Conservation (phyloP, 2,888 invertebrate species). For the Daptonema setosum region DNA sequence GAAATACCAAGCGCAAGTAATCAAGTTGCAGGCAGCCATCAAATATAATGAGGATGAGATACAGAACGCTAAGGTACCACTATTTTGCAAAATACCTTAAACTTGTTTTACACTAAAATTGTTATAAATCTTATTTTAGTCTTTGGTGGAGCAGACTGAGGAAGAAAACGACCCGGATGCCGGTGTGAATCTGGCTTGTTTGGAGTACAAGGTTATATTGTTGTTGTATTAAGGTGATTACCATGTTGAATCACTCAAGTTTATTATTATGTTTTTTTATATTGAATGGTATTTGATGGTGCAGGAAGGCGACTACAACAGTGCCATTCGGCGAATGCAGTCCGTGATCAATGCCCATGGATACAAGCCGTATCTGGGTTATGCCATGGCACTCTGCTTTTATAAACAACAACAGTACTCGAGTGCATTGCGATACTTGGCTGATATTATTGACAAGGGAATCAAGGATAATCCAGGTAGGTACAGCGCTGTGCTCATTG, state of each 20-base stretch:
- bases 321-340: conserved; percentile 68
- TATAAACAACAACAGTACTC: conserved; percentile 80
- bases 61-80: conserved; percentile 49
- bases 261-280: background rate
- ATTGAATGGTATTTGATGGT: conserved; percentile 11
- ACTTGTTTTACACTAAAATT: background rate
- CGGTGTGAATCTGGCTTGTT: conserved; percentile 78
- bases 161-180: conserved; percentile 73
- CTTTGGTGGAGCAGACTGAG: conserved; percentile 64
- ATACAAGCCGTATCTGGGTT: conserved; percentile 62
- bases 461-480: conserved; percentile 72
- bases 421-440: conserved; percentile 69
- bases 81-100: background rate
- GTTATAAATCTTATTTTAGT: conserved; percentile 30
- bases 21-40: conserved; percentile 80
- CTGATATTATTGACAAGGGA: conserved; percentile 79
- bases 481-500: too few relatives aligned
- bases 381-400: conserved; percentile 82
- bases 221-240: background rate
- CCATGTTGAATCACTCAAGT: background rate
- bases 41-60: conserved; percentile 78
- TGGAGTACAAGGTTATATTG: conserved; percentile 57
- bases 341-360: conserved; percentile 65
- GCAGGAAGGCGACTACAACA: conserved; percentile 61
- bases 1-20: conserved; percentile 29